Conservation (phyloP, 2,113 vertebrate species). For the Nibea coibor region DNA sequence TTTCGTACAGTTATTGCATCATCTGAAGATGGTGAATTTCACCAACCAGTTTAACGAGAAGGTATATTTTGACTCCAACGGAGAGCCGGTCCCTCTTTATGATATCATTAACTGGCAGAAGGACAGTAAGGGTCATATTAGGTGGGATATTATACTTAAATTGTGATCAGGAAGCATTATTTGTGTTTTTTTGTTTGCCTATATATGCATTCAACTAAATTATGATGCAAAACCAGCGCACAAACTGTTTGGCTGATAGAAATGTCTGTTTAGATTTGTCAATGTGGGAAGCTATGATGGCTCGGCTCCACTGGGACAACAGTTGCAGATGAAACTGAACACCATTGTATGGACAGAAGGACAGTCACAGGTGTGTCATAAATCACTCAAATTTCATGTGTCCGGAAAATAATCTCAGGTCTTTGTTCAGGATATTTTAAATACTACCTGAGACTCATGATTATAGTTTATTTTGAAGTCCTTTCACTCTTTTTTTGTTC, state of each 20-base stretch:
- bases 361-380: conserved; percentile 64
- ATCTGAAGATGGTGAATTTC: conserved; percentile 82
- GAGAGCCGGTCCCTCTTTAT: conserved; percentile 84
- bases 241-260: background rate
- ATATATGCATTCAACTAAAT: background rate
- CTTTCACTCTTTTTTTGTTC: background rate
- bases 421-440: background rate
- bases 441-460: background rate
- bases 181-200: background rate
- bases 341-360: conserved; percentile 78
- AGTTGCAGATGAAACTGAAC: conserved; percentile 73
- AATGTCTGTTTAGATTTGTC: conserved; percentile 58
- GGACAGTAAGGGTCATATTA: conserved; percentile 66
- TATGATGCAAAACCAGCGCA: background rate
- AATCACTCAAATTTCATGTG: background rate
- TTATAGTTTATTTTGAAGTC: no score
- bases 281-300: conserved; percentile 84
- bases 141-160: conserved; percentile 33
- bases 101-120: conserved; percentile 87
- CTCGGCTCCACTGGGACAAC: conserved; percentile 68
- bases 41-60: conserved; percentile 81
- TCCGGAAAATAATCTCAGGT: background rate
- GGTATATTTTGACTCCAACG: conserved; percentile 82
- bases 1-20: conserved; percentile 75
- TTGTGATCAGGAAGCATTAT: background rate